Base-by-base conservation (phyloP, 2,797 vertebrate species). In the Philypnodon macrostomus region DNA sequence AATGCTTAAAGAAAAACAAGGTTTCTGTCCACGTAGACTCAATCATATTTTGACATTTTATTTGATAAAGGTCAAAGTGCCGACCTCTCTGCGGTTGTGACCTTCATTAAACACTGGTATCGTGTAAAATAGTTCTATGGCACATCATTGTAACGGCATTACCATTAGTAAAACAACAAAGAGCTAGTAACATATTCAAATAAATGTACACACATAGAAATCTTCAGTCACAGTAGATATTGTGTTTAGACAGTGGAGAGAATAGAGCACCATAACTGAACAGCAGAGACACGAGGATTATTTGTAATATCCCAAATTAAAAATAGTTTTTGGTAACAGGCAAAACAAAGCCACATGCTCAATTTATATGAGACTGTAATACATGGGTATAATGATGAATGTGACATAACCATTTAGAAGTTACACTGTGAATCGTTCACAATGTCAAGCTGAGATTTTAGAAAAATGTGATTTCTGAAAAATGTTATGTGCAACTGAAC, bases 401-500 rank as follows among this genome's bases (percentile, higher is more conserved):
- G n/a, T n/a, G n/a, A n/a, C n/a, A n/a, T n/a, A n/a, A n/a, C n/a
- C n/a, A n/a, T n/a, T n/a, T n/a, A n/a, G n/a, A n/a, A n/a, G n/a
- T n/a, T n/a, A n/a, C n/a, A n/a, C n/a, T n/a, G n/a, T n/a, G n/a
- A n/a, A n/a, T n/a, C n/a, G n/a, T n/a, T 4, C n/a, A 5, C 5
- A 2, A 4, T 17, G 26, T 12, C n/a, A 16, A 44, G 16, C 41
- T 63, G 53, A 44, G 67, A 80, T 62, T 74, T 26, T 45, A 34
- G 42, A 31, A 54, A 21, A 54, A 21, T 15, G 36, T 70, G 74
- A 79, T 68, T 77, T 75, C 58, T 53, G 77, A 63, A 69, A 49
- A 50, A 69, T 66, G 81, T 83, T 86, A 81, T 33, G 70, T 85
- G 80, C 81, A 73, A 84, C 51, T 70, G 27, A 33, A 15, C 7